phyloP scores from a whole-genome alignment of 2,113 vertebrate genomes.

The Hylia prasina region DNA sequence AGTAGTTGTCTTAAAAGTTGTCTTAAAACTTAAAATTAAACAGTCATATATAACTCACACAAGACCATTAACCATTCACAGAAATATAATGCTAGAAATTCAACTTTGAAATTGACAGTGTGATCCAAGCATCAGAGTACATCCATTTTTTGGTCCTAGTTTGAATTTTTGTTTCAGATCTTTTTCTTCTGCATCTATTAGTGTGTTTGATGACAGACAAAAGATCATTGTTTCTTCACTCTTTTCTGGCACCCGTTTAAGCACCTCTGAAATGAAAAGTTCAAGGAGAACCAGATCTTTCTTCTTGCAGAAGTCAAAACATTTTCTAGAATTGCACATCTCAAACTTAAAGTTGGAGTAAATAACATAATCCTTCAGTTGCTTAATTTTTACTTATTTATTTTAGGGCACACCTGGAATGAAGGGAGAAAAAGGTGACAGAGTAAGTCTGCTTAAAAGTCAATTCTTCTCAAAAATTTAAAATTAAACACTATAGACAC shows the following conservation, averaged over 20 bases:
- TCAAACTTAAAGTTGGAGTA: not conserved
- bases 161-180: not conserved
- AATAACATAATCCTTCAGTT: not conserved
- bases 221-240: not conserved
- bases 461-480: not conserved
- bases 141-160: not conserved
- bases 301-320: not conserved
- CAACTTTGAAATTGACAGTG: not conserved
- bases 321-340: not conserved
- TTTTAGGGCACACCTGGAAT: slow-evolving; percentile 82
- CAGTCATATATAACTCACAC: not conserved
- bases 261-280: not conserved
- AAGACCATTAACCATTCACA: not conserved
- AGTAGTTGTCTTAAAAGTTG: not conserved
- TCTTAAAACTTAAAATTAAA: not conserved
- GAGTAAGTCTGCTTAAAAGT: slow-evolving; percentile 80
- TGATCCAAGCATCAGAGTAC: not conserved
- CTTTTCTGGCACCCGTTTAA: not conserved
- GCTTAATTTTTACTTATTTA: slow-evolving; percentile 27
- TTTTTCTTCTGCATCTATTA: not conserved
- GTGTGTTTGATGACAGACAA: not conserved
- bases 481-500: not conserved
- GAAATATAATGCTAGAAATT: not conserved
- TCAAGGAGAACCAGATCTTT: not conserved
- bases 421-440: slow-evolving; percentile 95